These are phyloP conservation scores for Whitmania pigra DNA, from an alignment of 1,140 invertebrate species.

Conservation along the genomic window DNA sequence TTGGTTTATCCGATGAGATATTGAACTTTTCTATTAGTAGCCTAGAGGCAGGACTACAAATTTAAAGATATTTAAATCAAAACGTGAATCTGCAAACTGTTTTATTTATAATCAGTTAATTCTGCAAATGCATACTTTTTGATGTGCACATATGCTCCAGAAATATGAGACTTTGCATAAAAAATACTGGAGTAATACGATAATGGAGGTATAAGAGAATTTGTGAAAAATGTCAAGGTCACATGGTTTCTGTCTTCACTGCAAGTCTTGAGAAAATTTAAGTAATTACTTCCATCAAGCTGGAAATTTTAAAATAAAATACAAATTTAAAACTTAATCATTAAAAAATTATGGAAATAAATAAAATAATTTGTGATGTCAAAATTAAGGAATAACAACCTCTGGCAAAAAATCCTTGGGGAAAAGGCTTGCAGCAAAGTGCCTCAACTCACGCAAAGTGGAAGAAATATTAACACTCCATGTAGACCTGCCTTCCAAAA, in stretches of 20 bases:
- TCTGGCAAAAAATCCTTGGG: neutral
- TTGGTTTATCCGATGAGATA: neutral
- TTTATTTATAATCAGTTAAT: neutral
- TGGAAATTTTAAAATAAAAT: neutral
- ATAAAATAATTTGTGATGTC: neutral
- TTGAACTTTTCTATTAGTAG: neutral
- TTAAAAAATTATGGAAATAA: neutral
- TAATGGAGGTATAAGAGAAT: neutral
- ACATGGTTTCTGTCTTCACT: neutral
- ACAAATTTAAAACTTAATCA: neutral
- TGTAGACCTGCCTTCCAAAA: neutral
- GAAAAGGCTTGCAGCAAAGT: neutral
- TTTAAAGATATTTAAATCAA: neutral
- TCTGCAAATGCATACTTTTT: neutral
- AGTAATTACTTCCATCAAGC: neutral
- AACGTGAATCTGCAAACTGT: neutral
- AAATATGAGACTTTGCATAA: neutral
- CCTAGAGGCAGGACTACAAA: neutral
- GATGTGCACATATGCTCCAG: neutral
- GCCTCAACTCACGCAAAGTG: neutral
- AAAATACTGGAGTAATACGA: neutral
- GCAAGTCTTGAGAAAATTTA: neutral
- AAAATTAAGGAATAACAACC: neutral
- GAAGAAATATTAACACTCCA: neutral
- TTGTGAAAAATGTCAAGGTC: neutral